Evolutionary conservation across 2,888 invertebrate genomes (phyloP), one percentile per base, ranked within the genome.

Genomic region (Globia sparganii): DNA sequence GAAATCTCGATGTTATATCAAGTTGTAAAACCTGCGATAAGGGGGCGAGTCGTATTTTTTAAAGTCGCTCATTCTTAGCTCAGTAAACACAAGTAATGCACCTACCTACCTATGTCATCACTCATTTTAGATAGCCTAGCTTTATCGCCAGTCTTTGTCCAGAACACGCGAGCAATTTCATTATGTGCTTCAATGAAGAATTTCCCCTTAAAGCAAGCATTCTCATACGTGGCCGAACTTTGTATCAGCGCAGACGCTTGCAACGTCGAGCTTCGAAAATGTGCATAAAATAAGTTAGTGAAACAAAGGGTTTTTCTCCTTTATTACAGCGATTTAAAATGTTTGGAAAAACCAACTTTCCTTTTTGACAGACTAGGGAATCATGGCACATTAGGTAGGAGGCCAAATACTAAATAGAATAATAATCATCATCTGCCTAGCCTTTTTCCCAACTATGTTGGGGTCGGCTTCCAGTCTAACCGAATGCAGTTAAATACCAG

Each of bases 91-190:
- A 46, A 58, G 25, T 59, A 43, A 59, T 53, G 8, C 9, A 43
- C 28, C 34, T 43, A 4, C 6, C 43, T 18, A 34, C 53, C 25
- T 15, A 46, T n/a, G 31, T n/a, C 61, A 81, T 68, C 34, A 21
- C 58, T 81, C 67, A 67, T 81, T 80, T 78, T 74, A 72, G 72
- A 83, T 85, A 83, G 81, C 86, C 72, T 72, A 75, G 84, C 82
- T 86, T 82, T 82, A 72, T 80, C 59, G 72, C 53, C 40, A 66
- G 61, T 61, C 69, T 61, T 66, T 66, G 11, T 53, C 40, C 56
- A 65, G 62, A 72, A 71, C 69, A 79, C 25, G 62, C 75, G 43
- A 78, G 65, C 46, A 65, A 85, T 83, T 86, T 75, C 53, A 70
- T 62, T 81, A 83, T 77, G 78, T 72, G 67, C 46, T 71, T 18